Base-by-base conservation (phyloP, 2,113 vertebrate species). In the Ctenomys sociabilis region DNA sequence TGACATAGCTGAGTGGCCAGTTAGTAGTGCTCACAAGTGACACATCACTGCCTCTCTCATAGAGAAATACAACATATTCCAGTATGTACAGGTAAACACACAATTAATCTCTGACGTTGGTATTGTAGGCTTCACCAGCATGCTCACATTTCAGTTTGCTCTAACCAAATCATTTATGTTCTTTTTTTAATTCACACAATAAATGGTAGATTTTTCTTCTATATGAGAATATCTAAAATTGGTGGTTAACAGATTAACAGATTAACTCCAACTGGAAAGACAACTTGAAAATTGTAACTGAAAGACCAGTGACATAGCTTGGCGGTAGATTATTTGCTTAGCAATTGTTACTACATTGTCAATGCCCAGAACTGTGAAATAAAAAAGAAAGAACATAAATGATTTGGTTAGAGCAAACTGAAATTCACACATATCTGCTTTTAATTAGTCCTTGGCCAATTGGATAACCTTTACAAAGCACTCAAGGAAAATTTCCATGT, bases 361-460 rank as follows among this genome's bases (percentile, higher is more conserved):
- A 63, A 49, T 63, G 30, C 7, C 30, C 14, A 28, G 21, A 4
- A 6, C 11, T 49, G 35, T 35, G 66, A 40, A 85, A 85, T 78
- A 52, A 49, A 11, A 66, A 66, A 19, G 19, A 54, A 22, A 73
- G 77, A 86, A 21, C 22, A 75, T 0, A 37, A 2, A 85, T 10
- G 0, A 52, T 87, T 96, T 95, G 10, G 37, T 70, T 88, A 37
- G 45, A 85, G 68, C 6, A 81, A 72, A 43, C 4, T 49, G 49
- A 49, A 93, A 85, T 73, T 89, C 87, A 84, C 45, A 92, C 37
- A 86, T 88, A 97, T 70, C 43, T 70, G 32, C 13, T 80, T 96
- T 94, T 96, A 96, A 95, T 97, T 96, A 93, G 85, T 88, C 40
- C 57, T 93, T 75, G 45, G 72, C 66, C 96, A 85, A 82, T 75